Conservation (phyloP, 2,797 vertebrate genomes). For the Molothrus aeneus region DNA sequence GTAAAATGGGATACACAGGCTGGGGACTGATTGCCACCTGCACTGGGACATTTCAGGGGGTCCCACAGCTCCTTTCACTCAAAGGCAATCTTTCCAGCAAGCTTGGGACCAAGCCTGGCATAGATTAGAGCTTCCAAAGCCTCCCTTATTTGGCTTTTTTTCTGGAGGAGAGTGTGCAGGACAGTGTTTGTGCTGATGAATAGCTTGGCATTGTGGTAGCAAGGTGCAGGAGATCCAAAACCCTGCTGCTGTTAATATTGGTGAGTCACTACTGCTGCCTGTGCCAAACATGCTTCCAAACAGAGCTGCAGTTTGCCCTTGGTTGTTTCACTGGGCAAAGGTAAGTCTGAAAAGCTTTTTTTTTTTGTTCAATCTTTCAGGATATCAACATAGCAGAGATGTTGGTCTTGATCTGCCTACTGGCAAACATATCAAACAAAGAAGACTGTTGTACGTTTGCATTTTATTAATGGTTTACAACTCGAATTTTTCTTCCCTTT, state of each 20-base stretch:
- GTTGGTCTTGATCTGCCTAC: not conserved
- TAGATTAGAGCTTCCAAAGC: not conserved
- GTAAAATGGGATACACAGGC: not conserved
- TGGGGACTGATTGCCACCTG: not conserved
- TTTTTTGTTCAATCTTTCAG: not conserved
- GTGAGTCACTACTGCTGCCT: constrained; percentile 37
- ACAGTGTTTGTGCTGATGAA: constrained; percentile 19
- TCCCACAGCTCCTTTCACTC: not conserved
- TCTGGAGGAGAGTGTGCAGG: not conserved
- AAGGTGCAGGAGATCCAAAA: constrained; percentile 37
- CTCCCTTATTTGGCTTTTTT: not conserved
- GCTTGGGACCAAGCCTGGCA: not conserved
- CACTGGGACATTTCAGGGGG: not conserved
- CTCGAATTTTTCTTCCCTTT: not conserved
- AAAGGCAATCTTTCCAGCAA: not conserved
- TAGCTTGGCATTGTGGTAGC: constrained; percentile 2
- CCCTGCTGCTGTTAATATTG: constrained; percentile 34
- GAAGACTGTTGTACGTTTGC: not conserved
- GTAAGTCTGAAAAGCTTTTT: not conserved
- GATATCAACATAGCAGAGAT: not conserved
- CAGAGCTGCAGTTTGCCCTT: constrained; percentile 39
- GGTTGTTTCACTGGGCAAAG: constrained; percentile 8
- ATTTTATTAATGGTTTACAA: constrained; percentile 23
- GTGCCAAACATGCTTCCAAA: constrained; percentile 51
- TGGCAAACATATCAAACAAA: not conserved